Percentiles rank a stretch among this genome's conserved stretches.
Conservation (phyloP, 2,888 invertebrate species). For the Exephanes ischioxanthus region DNA sequence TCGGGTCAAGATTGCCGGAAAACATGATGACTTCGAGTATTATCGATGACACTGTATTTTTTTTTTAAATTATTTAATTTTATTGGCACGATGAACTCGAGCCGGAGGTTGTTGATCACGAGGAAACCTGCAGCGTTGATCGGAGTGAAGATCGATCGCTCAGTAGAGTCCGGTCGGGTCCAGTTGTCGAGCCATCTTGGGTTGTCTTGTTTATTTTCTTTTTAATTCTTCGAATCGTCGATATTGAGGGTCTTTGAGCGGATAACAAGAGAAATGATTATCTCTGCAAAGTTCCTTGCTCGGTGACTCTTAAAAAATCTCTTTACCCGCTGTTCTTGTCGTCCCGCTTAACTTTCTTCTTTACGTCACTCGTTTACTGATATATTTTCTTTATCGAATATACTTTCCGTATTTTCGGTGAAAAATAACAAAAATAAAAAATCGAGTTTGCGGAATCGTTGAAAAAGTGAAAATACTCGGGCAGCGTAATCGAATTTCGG, state of each 20-base stretch:
- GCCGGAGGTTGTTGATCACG: not conserved
- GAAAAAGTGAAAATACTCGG: not conserved
- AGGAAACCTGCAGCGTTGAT: constrained; percentile 53
- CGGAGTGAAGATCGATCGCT: constrained; percentile 64
- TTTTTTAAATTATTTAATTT: not conserved
- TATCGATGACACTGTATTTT: constrained; percentile 37
- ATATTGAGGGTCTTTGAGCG: constrained; percentile 53
- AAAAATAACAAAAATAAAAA: not conserved
- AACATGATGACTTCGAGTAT: constrained; percentile 75
- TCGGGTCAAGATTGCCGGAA: constrained; percentile 80
- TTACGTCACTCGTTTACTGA: constrained; percentile 37
- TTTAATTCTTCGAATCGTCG: not conserved
- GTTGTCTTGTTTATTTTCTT: not conserved
- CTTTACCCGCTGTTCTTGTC: constrained; percentile 1
- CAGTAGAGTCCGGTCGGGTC: constrained; percentile 78
- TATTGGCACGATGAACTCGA: not conserved
- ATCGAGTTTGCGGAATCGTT: not conserved
- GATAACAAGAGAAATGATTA: constrained; percentile 25
- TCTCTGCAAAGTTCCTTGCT: constrained; percentile 64
- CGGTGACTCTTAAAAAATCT: not conserved
- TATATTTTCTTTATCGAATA: not conserved
- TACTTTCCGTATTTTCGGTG: not conserved
- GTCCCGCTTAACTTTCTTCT: constrained; percentile 9
- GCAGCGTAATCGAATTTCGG: constrained; percentile 42
- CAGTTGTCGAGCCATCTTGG: constrained; percentile 72